A percentile compares a stretch with the other conserved stretches of the same genome.
Evolutionary conservation across 2,888 invertebrate genomes (phyloP).

Genomic region (Aspidiotus rigidus): DNA sequence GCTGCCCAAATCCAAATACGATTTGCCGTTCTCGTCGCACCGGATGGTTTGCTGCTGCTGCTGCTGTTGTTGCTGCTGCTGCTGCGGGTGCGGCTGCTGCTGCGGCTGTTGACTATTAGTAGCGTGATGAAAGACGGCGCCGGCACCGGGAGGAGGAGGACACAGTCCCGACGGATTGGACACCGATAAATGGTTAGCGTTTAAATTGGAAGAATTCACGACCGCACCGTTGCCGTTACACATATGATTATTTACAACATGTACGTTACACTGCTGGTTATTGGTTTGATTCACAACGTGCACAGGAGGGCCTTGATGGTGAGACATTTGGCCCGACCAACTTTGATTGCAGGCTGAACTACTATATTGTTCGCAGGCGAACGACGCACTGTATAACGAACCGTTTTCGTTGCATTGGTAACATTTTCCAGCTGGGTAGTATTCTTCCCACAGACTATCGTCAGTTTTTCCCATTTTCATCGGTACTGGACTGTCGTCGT

Average conservation of each 20-base stretch:
- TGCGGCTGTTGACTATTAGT: background rate
- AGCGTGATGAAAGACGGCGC: constrained; percentile 5
- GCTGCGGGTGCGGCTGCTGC: background rate
- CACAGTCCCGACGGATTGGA: constrained; percentile 10
- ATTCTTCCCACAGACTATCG: constrained; percentile 26
- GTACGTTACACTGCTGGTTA: constrained; percentile 17
- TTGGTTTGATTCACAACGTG: constrained; percentile 17
- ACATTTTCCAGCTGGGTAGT: constrained; percentile 32
- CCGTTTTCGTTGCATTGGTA: constrained; percentile 25
- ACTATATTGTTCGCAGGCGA: constrained; percentile 29
- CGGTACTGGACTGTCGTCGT: constrained; percentile 31
- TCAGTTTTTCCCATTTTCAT: constrained; percentile 27
- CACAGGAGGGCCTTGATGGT: constrained; percentile 14
- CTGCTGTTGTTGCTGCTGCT: too few relatives aligned
- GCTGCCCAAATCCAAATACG: constrained; percentile 75
- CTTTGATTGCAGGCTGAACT: constrained; percentile 19
- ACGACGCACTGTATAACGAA: constrained; percentile 15
- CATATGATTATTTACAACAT: constrained; percentile 25
- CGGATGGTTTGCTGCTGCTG: constrained; percentile 68
- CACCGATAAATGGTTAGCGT: constrained; percentile 11
- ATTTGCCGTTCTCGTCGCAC: constrained; percentile 80
- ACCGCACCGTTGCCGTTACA: constrained; percentile 24
- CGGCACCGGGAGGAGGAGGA: constrained; percentile 5
- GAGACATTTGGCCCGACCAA: constrained; percentile 19
- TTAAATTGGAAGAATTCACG: constrained; percentile 17